phyloP scores from a whole-genome alignment of 2,797 vertebrate genomes.

The Coregonus suidteri region DNA sequence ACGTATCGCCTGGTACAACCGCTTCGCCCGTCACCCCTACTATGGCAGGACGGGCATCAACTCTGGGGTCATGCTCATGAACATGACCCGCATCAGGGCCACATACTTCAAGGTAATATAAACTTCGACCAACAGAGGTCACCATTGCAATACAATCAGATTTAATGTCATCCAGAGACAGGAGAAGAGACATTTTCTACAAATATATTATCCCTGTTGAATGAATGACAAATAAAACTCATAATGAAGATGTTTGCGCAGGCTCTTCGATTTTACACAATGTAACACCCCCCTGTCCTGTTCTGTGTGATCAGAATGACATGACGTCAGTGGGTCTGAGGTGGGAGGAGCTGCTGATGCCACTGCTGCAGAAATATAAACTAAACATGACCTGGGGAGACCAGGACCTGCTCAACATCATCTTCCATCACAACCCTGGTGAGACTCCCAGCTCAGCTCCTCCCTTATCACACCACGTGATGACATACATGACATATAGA shows the following conservation, averaged over 20 bases:
- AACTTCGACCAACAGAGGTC: constrained; percentile 59
- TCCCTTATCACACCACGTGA: too few species aligned
- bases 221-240: too few species aligned
- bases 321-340: constrained; percentile 85
- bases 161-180: background rate
- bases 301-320: constrained; percentile 80
- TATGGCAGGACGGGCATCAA: constrained; percentile 91
- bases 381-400: constrained; percentile 43
- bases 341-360: constrained; percentile 93
- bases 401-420: too few species aligned
- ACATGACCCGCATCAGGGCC: constrained; percentile 88
- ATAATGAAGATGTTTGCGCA: too few species aligned
- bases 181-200: too few species aligned
- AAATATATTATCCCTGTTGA: too few species aligned
- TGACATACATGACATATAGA: too few species aligned
- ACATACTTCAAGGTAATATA: constrained; percentile 85
- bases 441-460: too few species aligned
- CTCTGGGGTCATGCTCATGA: constrained; percentile 97
- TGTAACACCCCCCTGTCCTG: background rate
- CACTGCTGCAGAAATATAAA: constrained; percentile 92
- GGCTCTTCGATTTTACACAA: background rate
- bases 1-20: constrained; percentile 92
- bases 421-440: too few species aligned
- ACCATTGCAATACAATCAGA: constrained; percentile 23
- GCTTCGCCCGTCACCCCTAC: constrained; percentile 91